phyloP scores from a whole-genome alignment of 2,888 invertebrate genomes.

The Vesta saturnalis region DNA sequence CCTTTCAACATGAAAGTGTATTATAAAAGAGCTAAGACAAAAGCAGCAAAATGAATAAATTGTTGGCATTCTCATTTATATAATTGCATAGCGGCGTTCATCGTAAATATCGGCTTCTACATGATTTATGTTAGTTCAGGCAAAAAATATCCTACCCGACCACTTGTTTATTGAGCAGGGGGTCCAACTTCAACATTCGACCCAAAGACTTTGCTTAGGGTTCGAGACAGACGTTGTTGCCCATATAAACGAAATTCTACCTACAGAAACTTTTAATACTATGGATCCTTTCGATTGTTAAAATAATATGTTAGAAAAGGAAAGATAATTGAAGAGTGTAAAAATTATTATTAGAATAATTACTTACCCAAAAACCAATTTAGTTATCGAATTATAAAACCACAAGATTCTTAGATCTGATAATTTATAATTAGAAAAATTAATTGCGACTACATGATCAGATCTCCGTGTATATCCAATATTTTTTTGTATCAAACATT shows the following conservation, averaged over 20 bases:
- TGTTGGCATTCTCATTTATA: constrained; percentile 40
- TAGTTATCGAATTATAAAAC: background rate
- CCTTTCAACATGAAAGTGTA: constrained; percentile 1
- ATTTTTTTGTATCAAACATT: too few species aligned
- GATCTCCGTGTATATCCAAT: too few species aligned
- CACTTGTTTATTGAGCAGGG: constrained; percentile 45
- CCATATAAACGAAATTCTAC: constrained; percentile 15
- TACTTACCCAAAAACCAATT: constrained; percentile 6
- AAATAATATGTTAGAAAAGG: constrained; percentile 1
- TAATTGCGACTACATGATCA: background rate
- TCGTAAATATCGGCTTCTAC: constrained; percentile 37
- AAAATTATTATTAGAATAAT: constrained; percentile 11
- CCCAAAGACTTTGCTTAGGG: constrained; percentile 33
- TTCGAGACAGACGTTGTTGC: constrained; percentile 10
- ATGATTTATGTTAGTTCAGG: constrained; percentile 37
- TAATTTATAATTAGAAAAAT: constrained; percentile 7
- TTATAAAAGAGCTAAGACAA: constrained; percentile 12
- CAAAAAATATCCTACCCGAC: constrained; percentile 39
- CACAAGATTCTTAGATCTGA: background rate
- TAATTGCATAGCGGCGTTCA: constrained; percentile 40
- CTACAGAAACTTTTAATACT: constrained; percentile 16
- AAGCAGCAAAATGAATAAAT: constrained; percentile 36
- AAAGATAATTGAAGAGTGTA: constrained; percentile 1
- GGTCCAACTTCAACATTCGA: constrained; percentile 43
- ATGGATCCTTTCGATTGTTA: background rate